Evolutionary conservation across 2,888 invertebrate species (phyloP).

Genomic region (Tipula lateralis): DNA sequence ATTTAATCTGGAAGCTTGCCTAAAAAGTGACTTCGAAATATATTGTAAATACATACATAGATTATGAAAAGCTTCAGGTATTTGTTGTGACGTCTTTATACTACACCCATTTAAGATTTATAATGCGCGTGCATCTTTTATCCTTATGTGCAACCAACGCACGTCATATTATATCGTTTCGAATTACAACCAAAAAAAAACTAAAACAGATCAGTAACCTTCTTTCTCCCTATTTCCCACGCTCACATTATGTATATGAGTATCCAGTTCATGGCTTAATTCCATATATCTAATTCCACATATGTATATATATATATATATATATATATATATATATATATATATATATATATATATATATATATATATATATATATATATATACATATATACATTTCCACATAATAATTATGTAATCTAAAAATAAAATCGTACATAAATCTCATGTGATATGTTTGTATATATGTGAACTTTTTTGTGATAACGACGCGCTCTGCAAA

Average conservation of each 20-base stretch:
- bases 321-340: too few species aligned
- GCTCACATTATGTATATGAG: not conserved
- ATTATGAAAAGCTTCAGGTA: not conserved
- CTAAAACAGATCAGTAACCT: not conserved
- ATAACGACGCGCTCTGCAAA: not conserved
- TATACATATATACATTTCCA: not conserved
- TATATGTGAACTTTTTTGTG: not conserved
- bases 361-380: too few species aligned
- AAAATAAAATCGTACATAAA: not conserved
- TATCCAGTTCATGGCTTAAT: constrained; percentile 1
- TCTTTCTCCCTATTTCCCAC: not conserved
- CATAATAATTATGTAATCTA: constrained; percentile 5
- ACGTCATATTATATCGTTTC: not conserved
- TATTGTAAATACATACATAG: not conserved
- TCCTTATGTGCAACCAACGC: not conserved
- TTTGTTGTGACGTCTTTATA: not conserved
- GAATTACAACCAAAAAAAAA: not conserved
- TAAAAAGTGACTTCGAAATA: not conserved
- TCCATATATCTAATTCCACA: not conserved
- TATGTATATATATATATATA: too few species aligned
- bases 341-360: too few species aligned
- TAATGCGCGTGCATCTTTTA: not conserved
- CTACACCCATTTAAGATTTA: not conserved
- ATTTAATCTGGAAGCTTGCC: not conserved
- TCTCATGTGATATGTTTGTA: not conserved